Evolutionary conservation across 2,888 invertebrate genomes (phyloP).

Genomic region (Tuta absoluta): DNA sequence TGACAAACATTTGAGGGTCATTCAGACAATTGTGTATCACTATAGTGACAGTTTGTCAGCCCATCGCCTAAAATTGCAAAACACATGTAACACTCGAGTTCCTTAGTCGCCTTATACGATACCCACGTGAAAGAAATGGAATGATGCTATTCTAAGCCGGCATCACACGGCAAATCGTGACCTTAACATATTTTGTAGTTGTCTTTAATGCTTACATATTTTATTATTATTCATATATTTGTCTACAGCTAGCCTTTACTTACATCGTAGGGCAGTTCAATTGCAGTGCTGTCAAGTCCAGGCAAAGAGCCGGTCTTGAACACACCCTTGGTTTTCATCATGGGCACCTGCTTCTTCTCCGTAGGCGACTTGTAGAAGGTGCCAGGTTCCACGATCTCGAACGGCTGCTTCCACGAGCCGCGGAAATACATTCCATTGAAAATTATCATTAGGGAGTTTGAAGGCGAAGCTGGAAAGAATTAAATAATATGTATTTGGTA

Average conservation of each 20-base stretch:
- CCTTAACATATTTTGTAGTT: too few species aligned
- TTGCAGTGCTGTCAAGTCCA: conserved; percentile 84
- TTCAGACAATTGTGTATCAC: too few species aligned
- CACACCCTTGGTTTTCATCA: conserved; percentile 85
- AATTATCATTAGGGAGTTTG: conserved; percentile 84
- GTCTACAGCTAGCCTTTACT: conserved; percentile 38
- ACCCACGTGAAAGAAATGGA: too few species aligned
- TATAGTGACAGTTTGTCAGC: too few species aligned
- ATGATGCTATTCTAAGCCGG: too few species aligned
- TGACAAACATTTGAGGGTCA: too few species aligned
- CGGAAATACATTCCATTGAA: conserved; percentile 90
- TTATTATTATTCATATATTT: not conserved
- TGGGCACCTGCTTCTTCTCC: conserved; percentile 82
- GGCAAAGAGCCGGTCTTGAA: conserved; percentile 83
- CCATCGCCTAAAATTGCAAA: too few species aligned
- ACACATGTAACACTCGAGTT: too few species aligned
- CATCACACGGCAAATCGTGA: not conserved
- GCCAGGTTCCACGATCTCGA: conserved; percentile 77
- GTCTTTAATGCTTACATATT: too few species aligned
- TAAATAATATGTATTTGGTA: conserved; percentile 1
- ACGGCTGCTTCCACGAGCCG: conserved; percentile 87
- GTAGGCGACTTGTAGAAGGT: conserved; percentile 84
- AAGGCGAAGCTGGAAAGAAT: conserved; percentile 52
- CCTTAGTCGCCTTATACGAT: too few species aligned
- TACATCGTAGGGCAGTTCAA: conserved; percentile 89